Conservation (phyloP, 2,888 invertebrate species). For the Drosophila percnosoma region DNA sequence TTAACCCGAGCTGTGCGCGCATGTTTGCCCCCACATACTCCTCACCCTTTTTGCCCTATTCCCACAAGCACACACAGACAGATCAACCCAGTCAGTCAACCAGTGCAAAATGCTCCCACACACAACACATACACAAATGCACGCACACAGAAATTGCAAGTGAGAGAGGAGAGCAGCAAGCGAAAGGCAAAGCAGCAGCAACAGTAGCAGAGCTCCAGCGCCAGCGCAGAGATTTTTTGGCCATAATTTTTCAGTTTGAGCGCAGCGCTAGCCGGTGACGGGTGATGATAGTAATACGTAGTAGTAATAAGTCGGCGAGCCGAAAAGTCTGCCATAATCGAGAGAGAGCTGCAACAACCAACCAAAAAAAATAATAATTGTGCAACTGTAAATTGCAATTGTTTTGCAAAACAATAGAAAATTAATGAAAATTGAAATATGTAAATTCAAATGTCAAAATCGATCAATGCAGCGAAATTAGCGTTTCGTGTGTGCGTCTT, state of each 20-base stretch:
- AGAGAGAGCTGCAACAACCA: conserved; percentile 46
- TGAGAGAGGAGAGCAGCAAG: conserved; percentile 40
- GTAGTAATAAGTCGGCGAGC: conserved; percentile 72
- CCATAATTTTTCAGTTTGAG: conserved; percentile 77
- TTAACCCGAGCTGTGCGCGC: conserved; percentile 69
- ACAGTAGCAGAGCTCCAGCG: conserved; percentile 58
- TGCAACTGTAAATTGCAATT: conserved; percentile 48
- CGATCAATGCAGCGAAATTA: conserved; percentile 15
- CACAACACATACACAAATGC: conserved; percentile 26
- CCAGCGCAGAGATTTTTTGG: conserved; percentile 77
- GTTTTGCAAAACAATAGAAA: conserved; percentile 31
- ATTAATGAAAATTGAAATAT: background rate
- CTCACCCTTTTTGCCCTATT: conserved; percentile 6
- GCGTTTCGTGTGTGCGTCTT: conserved; percentile 14
- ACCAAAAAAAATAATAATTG: conserved; percentile 6
- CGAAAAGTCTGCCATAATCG: conserved; percentile 48
- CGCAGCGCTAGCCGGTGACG: conserved; percentile 79
- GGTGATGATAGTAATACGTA: conserved; percentile 76
- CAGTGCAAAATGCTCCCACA: conserved; percentile 59
- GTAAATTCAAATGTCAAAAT: conserved; percentile 7
- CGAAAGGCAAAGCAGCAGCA: conserved; percentile 23
- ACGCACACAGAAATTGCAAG: conserved; percentile 59
- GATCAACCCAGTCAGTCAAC: conserved; percentile 46
- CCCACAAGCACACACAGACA: conserved; percentile 10
- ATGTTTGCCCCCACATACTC: conserved; percentile 56